Evolutionary conservation across 2,113 vertebrate genomes (phyloP).

Genomic region (Hylia prasina): DNA sequence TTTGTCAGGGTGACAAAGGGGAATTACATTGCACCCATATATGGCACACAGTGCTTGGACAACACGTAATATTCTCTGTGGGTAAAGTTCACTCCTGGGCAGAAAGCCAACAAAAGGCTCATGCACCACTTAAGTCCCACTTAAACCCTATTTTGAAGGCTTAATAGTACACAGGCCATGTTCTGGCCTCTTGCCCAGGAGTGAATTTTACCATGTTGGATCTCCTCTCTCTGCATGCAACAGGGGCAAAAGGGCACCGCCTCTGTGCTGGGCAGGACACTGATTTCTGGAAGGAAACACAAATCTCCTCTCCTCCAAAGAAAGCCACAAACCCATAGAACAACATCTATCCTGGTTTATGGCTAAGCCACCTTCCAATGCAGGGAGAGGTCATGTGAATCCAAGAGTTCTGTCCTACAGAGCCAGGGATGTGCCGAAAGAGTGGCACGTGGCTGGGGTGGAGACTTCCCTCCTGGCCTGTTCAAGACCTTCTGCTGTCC

Average conservation of each 20-base stretch:
- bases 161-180: constrained; percentile 40
- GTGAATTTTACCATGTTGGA: neutral
- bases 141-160: constrained; percentile 55
- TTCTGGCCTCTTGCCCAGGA: constrained; percentile 54
- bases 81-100: constrained; percentile 55
- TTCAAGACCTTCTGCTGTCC: neutral
- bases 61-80: constrained; percentile 4
- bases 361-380: neutral
- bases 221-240: neutral
- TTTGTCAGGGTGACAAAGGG: neutral
- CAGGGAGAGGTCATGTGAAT: neutral
- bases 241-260: neutral
- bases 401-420: neutral
- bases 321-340: neutral
- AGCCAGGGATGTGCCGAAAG: neutral
- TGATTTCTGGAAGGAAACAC: neutral
- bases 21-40: neutral
- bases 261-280: constrained; percentile 10
- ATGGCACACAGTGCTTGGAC: neutral
- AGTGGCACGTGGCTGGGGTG: neutral
- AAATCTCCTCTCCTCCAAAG: neutral
- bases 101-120: constrained; percentile 52
- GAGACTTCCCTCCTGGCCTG: neutral
- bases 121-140: constrained; percentile 53
- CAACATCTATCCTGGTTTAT: neutral